Evolutionary conservation across 2,113 vertebrate genomes (phyloP), one percentile per base, ranked within the genome.

Genomic region (Clarias batrachus): DNA sequence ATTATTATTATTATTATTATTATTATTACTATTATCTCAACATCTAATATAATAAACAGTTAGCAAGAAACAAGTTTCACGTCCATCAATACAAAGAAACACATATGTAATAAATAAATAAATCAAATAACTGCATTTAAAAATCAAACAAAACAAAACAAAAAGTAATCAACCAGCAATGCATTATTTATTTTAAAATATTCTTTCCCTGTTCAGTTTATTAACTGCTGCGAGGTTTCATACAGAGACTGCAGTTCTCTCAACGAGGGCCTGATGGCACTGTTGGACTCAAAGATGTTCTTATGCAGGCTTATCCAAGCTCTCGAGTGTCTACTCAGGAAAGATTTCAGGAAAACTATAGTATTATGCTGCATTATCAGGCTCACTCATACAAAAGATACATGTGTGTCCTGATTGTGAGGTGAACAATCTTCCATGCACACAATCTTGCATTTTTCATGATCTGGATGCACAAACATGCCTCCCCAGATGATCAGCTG

Each of bases 241-340:
- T 6, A 17, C 48, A 57, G 66, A 33, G 68, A 10, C 77, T 90
- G 85, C 70, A 91, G 81, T 90, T 86, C 80, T 87, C 62, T 41
- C 70, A 86, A 30, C 76, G 90, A 93, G 68, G 86, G 91, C 92
- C 90, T 93, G 95, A 88, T 92, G 94, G 95, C 94, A 91, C 94
- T 96, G 93, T 94, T 90, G 91, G 85, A 91, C 88, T 92, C 93
- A 87, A 73, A 89, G 92, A 87, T 27, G 76, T 52, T 37, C 23
- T 66, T 65, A 1, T 73, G 60, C 83, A 77, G 79, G 27, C 37
- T 33, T 33, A 33, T 33, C 56, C 17, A 84, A 82, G 70, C 81
- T 70, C 83, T 87, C 30, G 68, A 84, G 82, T 68, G 80, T 87
- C 88, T 89, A 79, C 70, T 87, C 60, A 79, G 82, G 85, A 63